Base-by-base conservation (phyloP, 2,797 vertebrate genomes). In the Salarias fasciatus region DNA sequence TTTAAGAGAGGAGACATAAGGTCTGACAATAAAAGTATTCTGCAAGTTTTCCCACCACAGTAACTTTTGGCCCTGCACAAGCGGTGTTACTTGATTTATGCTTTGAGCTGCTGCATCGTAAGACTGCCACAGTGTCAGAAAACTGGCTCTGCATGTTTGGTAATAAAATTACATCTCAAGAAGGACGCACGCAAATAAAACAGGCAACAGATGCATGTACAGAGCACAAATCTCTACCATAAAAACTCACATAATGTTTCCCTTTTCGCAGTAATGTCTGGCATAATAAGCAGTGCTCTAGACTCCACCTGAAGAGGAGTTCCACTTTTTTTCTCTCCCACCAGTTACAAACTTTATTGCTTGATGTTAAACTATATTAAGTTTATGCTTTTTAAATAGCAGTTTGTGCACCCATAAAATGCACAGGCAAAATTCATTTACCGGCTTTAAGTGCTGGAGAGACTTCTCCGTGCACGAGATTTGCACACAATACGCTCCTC, bases 401-500 rank as follows among this genome's bases (percentile, higher is more conserved):
- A 59, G 53, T 33, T 53, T 51, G 54, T 74, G 61, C 62, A 35
- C 64, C 58, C 30, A 49, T 54, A 48, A 79, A 84, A 47, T n/a
- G 11, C 14, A 31, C 37, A 60, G 33, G 67, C 47, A 57, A 64
- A 74, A 74, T 75, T 28, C 7, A 58, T 84, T 82, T 54, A 65
- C 46, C 47, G 53, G 61, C 53, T 56, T 56, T 53, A 73, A 76
- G 38, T 10, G 35, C 50, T 53, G n/a, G 58, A 43, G 12, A 15
- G 37, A 58, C 59, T 74, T 68, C 41, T 15, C 36, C 36, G 63
- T 58, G 45, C 46, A 61, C 7, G 35, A 28, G 36, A 52, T 33
- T n/a, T 46, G 35, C 59, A 40, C 4, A 28, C 48, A 5, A 5
- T 29, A 15, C 15, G 12, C 13, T 43, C 44, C 14, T 10, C 4